Conservation (phyloP, 2,888 invertebrate genomes). For the Synergus laeviventris region DNA sequence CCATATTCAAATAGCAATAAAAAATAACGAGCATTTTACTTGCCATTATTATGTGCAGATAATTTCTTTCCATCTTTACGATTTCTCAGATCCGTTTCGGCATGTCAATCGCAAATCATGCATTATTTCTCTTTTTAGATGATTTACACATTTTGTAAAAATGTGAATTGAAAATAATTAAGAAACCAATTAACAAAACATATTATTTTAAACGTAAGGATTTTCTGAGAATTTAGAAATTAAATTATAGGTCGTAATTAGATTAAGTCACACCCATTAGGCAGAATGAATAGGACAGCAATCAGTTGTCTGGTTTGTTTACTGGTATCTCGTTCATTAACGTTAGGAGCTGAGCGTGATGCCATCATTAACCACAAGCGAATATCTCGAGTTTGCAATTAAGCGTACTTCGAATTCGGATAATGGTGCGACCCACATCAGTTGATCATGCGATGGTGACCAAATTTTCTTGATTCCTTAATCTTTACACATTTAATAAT, state of each 20-base stretch:
- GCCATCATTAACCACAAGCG: conserved; percentile 35
- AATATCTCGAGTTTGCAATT: conserved; percentile 40
- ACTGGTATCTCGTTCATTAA: conserved; percentile 34
- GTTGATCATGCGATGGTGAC: conserved; percentile 31
- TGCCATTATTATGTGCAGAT: background rate
- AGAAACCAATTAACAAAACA: too few species aligned
- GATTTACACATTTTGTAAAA: background rate
- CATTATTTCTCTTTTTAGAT: background rate
- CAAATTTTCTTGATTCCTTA: conserved; percentile 26
- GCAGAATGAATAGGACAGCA: conserved; percentile 21
- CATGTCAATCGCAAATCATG: background rate
- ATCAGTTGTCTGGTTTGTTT: background rate
- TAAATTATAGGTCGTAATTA: conserved; percentile 11
- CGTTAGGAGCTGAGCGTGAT: conserved; percentile 27
- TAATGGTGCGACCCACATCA: conserved; percentile 43
- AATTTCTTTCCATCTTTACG: background rate
- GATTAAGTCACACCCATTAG: conserved; percentile 1
- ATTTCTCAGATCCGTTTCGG: background rate
- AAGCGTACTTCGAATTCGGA: conserved; percentile 39
- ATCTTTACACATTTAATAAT: background rate
- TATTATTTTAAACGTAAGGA: too few species aligned
- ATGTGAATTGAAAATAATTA: too few species aligned
- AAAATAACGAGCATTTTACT: background rate
- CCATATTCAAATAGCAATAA: background rate
- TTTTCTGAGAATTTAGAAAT: background rate